A percentile compares a stretch with the other conserved stretches of the same genome.
Evolutionary conservation across 2,888 invertebrate species (phyloP).

Genomic region (Nysson spinosus): DNA sequence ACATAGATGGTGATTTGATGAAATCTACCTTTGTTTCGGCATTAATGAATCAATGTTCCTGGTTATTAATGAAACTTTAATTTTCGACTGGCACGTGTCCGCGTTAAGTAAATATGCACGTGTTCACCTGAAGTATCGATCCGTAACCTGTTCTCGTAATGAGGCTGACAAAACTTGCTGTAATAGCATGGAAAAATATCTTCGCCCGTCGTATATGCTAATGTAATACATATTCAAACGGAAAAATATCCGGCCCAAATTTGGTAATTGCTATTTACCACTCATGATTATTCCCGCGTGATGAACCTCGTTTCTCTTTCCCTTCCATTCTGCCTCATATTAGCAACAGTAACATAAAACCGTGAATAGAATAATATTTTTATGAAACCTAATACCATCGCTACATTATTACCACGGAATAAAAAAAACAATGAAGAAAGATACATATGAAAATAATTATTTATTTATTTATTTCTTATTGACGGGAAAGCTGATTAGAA

Average conservation of each 20-base stretch:
- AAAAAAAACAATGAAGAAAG: no score
- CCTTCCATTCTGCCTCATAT: no score
- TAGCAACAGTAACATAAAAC: no score
- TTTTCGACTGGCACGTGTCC: neutral
- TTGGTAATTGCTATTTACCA: neutral
- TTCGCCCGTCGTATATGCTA: neutral
- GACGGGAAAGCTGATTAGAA: no score
- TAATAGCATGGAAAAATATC: neutral
- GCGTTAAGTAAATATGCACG: slow-evolving; percentile 2
- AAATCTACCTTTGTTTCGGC: slow-evolving; percentile 3
- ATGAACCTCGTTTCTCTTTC: neutral
- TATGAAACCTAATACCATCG: no score
- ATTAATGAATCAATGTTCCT: slow-evolving; percentile 20
- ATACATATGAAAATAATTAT: no score
- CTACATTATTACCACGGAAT: no score
- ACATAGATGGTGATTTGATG: slow-evolving; percentile 14
- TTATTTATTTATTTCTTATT: no score
- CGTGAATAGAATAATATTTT: no score
- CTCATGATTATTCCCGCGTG: neutral
- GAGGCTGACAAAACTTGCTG: neutral
- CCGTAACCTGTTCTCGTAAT: neutral
- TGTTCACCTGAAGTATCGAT: slow-evolving; percentile 2
- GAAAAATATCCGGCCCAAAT: neutral
- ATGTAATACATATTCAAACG: neutral
- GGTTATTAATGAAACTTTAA: slow-evolving; percentile 28